Percentiles rank a stretch among this genome's conserved stretches.
Evolutionary conservation across 2,113 vertebrate species (phyloP).

Genomic region (Illadopsis cleaveri): DNA sequence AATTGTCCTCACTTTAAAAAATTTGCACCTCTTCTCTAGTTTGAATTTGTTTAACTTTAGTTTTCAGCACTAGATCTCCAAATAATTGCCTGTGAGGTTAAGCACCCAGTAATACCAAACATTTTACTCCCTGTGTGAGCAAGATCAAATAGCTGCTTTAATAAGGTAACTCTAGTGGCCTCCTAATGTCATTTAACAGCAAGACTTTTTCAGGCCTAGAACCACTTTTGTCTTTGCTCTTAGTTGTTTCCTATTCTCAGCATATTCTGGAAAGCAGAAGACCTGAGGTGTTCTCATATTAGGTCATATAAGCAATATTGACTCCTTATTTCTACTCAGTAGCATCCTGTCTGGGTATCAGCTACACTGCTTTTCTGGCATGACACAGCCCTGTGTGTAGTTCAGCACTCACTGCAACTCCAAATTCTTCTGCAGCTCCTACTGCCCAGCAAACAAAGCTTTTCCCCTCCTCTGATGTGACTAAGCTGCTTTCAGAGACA

Average conservation of each 20-base stretch:
- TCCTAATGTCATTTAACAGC: not conserved
- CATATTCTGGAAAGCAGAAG: not conserved
- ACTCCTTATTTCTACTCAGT: not conserved
- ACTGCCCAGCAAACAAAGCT: not conserved
- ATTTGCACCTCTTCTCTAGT: conserved; percentile 27
- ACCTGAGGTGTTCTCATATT: not conserved
- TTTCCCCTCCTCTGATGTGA: not conserved
- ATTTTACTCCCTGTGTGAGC: not conserved
- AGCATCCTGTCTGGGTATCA: not conserved
- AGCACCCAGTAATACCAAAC: conserved; percentile 43
- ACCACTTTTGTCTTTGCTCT: not conserved
- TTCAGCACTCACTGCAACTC: not conserved
- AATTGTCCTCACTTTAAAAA: conserved; percentile 22
- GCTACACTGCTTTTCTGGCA: not conserved
- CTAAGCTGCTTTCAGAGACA: not conserved
- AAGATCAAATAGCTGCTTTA: not conserved
- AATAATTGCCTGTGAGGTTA: not conserved
- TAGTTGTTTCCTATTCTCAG: not conserved
- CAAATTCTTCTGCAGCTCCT: not conserved
- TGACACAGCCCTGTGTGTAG: accelerated
- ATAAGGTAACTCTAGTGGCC: not conserved
- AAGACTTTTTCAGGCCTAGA: not conserved
- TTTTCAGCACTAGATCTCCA: conserved; percentile 21
- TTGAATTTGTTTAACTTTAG: conserved; percentile 46
- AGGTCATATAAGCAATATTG: not conserved